Evolutionary conservation across 2,888 invertebrate genomes (phyloP).

Genomic region (Rotaria magnacalcarata): DNA sequence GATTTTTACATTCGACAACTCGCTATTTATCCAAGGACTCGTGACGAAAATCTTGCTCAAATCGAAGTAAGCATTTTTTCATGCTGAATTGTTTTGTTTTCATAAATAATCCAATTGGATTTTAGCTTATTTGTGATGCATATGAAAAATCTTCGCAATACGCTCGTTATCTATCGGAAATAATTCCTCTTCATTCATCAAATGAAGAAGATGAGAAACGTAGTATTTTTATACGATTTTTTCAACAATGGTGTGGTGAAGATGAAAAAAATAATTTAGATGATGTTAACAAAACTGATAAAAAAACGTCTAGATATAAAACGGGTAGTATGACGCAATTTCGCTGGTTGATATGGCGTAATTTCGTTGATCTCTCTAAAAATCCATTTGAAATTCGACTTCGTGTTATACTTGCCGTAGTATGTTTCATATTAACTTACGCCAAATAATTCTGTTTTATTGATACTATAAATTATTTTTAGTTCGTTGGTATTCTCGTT

Average conservation of each 20-base stretch:
- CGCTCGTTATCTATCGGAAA: background rate
- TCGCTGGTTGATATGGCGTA: slow-evolving; percentile 79
- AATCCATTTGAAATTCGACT: slow-evolving; percentile 85
- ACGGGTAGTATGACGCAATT: slow-evolving; percentile 55
- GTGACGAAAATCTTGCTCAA: slow-evolving; percentile 39
- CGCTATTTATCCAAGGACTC: slow-evolving; percentile 69
- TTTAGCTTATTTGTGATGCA: slow-evolving; percentile 40
- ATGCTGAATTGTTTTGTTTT: background rate
- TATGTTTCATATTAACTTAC: slow-evolving; percentile 55
- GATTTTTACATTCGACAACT: slow-evolving; percentile 83
- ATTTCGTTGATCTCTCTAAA: slow-evolving; percentile 79
- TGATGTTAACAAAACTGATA: background rate
- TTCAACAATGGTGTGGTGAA: background rate
- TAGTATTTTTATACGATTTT: background rate
- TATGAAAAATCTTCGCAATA: slow-evolving; percentile 37
- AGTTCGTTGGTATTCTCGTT: slow-evolving; percentile 42
- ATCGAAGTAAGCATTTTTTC: background rate
- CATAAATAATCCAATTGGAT: background rate
- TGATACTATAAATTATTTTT: slow-evolving; percentile 72
- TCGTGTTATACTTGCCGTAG: slow-evolving; percentile 78
- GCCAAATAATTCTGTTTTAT: background rate
- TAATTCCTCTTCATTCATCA: background rate
- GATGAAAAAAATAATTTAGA: background rate
- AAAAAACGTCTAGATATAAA: slow-evolving; percentile 38
- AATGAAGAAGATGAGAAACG: background rate